phyloP scores from a whole-genome alignment of 2,113 vertebrate genomes.

The Albula glossodonta region DNA sequence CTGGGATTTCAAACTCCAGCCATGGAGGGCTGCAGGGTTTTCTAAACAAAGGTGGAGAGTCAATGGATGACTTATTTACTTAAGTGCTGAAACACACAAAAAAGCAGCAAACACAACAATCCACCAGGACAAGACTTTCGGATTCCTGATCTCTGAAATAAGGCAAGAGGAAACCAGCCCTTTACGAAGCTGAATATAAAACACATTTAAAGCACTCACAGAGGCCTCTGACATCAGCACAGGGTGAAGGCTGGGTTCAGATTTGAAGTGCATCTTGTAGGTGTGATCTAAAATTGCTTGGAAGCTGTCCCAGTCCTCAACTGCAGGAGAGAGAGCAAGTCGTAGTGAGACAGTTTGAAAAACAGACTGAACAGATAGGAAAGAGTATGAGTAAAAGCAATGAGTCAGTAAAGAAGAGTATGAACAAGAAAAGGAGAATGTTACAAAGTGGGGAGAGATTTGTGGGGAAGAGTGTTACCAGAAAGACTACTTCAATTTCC shows the following conservation, averaged over 20 bases:
- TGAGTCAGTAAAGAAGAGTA: background rate
- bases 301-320: slow-evolving; percentile 99
- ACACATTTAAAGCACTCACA: slow-evolving; percentile 69
- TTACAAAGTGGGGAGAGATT: background rate
- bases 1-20: no score
- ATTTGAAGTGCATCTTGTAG: slow-evolving; percentile 98
- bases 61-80: no score
- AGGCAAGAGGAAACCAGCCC: no score
- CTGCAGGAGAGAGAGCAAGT: slow-evolving; percentile 62
- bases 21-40: no score
- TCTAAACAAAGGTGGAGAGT: no score
- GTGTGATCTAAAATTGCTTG: slow-evolving; percentile 97
- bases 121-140: no score
- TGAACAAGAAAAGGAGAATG: background rate
- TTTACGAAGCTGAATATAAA: background rate
- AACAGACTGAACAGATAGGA: background rate
- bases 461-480: background rate
- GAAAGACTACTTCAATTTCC: no score
- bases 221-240: slow-evolving; percentile 99
- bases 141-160: no score
- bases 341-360: background rate
- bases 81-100: no score
- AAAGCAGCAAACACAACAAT: no score
- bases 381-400: background rate
- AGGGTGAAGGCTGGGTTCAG: slow-evolving; percentile 93